These are phyloP conservation scores for Procambarus clarkii DNA, from an alignment of 1,140 invertebrate genomes.

Conservation along the genomic window DNA sequence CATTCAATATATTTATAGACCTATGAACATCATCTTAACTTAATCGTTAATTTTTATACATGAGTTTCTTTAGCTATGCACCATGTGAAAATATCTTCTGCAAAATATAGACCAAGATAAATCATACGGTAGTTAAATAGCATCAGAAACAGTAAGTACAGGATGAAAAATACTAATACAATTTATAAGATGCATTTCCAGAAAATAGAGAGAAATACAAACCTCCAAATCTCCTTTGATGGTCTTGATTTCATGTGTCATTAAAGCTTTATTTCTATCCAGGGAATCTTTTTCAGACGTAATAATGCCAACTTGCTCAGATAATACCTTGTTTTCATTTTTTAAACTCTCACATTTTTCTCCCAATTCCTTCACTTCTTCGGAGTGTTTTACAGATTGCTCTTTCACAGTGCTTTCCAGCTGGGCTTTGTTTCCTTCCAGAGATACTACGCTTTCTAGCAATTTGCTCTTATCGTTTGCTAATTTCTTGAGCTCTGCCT, in stretches of 20 bases:
- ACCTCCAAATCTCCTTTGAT: constrained; percentile 49
- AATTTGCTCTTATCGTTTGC: constrained; percentile 46
- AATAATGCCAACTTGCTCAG: constrained; percentile 2
- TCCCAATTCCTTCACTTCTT: constrained; percentile 16
- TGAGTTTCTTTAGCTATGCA: too few relatives aligned
- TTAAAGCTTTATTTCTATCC: constrained; percentile 19
- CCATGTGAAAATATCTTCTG: too few relatives aligned
- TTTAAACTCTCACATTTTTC: constrained; percentile 19
- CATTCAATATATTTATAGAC: too few relatives aligned
- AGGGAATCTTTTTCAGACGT: constrained; percentile 2
- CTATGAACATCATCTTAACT: too few relatives aligned
- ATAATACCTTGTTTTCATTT: constrained; percentile 19
- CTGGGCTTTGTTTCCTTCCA: constrained; percentile 35
- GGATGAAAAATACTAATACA: not conserved
- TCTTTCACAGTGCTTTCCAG: constrained; percentile 41
- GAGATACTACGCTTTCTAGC: not conserved
- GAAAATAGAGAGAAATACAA: not conserved
- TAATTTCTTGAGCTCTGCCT: constrained; percentile 37
- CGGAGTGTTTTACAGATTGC: constrained; percentile 13
- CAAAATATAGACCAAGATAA: too few relatives aligned
- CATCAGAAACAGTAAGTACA: not conserved
- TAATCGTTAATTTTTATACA: too few relatives aligned
- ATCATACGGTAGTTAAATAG: not conserved
- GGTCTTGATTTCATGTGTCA: constrained; percentile 44
- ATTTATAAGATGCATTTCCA: not conserved